Evolutionary conservation across 2,888 invertebrate species (phyloP), one percentile per base, ranked within the genome.

Genomic region (Neria commutata): DNA sequence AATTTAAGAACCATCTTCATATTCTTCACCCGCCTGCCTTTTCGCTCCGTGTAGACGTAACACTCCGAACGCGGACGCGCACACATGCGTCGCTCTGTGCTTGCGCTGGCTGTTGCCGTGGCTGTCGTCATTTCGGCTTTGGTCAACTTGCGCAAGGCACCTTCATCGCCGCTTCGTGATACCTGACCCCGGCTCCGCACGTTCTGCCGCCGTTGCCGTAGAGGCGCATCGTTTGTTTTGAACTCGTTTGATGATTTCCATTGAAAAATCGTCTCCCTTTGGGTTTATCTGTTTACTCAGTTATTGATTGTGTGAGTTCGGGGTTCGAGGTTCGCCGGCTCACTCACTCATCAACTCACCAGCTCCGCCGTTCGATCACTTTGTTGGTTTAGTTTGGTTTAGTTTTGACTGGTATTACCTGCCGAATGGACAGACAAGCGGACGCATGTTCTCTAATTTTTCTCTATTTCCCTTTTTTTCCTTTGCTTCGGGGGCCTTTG

Each of bases 401-500:
- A 33, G 26, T 42, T 50, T 54, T 29, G 57, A 49, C 53, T 56
- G 56, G 29, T 54, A 46, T 56, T 52, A 60, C 45, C 49, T 61
- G 62, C 45, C 58, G 24, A 63, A 48, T 54, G 33, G 46, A 48
- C 67, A 61, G 67, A 65, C 62, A 65, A 8, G 29, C 11, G 11
- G 19, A 21, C 42, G 42, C 21, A 6, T 19, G 14, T 21, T 42
- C 21, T 42, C 4, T 14, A 16, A 34, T 17, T 23, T 55, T 23
- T 40, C 5, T 19, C 17, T 26, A 21, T 21, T 42, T 42, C 21
- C 4, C 4, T 24, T 47, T 17, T 23, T 55, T 23, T 40, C 5
- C 19, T 29, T 26, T 11, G 17, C 6, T 49, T 16, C 29, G 26
- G 19, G n/a, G 26, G 64, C 61, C 66, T 74, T 72, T 68, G 73